A percentile compares a stretch with the other conserved stretches of the same genome.
Evolutionary conservation across 2,888 invertebrate genomes (phyloP).

Genomic region (Halictus quadricinctus): DNA sequence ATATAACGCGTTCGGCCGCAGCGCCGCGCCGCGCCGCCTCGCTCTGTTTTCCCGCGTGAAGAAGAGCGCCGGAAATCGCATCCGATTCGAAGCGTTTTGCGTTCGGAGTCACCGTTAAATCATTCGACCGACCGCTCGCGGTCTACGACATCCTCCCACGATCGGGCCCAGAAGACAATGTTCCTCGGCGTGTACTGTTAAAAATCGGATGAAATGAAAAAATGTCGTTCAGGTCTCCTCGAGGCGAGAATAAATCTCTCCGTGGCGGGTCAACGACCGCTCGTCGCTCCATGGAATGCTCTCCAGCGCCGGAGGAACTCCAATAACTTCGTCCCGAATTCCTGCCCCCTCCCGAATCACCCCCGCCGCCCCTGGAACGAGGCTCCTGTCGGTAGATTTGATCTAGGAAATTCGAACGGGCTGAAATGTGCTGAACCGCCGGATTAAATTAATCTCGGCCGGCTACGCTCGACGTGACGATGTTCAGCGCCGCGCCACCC

Average conservation of each 20-base stretch:
- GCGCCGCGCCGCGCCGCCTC: neutral
- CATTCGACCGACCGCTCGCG: slow-evolving; percentile 27
- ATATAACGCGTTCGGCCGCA: slow-evolving; percentile 71
- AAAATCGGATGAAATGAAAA: neutral
- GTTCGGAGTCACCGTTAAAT: slow-evolving; percentile 44
- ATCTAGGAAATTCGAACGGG: slow-evolving; percentile 62
- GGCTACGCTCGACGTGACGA: slow-evolving; percentile 53
- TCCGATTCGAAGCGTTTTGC: slow-evolving; percentile 16
- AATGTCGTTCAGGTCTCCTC: neutral
- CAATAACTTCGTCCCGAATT: slow-evolving; percentile 66
- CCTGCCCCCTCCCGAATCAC: slow-evolving; percentile 51
- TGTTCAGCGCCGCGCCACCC: slow-evolving; percentile 20
- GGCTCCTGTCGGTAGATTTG: slow-evolving; percentile 61
- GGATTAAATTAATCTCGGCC: slow-evolving; percentile 60
- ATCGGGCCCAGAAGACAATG: neutral
- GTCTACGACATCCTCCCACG: slow-evolving; percentile 21
- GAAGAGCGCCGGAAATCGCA: slow-evolving; percentile 12
- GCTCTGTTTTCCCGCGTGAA: slow-evolving; percentile 32
- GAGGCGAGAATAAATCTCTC: slow-evolving; percentile 53
- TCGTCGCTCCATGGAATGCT: slow-evolving; percentile 51
- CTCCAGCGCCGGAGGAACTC: slow-evolving; percentile 58
- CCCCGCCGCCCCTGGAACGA: slow-evolving; percentile 31
- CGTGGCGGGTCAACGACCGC: slow-evolving; percentile 60
- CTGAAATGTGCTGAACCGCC: slow-evolving; percentile 54
- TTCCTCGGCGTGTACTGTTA: neutral